Conservation (phyloP, 2,888 invertebrate species). For the Molanna angustata region DNA sequence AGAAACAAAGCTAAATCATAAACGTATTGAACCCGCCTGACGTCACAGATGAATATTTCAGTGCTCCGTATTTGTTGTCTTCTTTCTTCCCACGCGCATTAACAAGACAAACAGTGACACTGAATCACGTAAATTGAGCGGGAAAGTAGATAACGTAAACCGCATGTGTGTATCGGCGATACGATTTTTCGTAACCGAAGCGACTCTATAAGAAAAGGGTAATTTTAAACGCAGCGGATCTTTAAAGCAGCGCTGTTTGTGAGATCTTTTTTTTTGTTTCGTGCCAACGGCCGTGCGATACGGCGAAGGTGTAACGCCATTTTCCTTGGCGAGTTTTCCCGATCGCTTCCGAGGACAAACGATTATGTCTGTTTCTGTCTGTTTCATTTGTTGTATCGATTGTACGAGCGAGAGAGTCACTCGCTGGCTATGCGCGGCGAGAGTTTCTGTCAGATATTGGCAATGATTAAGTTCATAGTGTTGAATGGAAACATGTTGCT, state of each 20-base stretch:
- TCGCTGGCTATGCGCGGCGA: slow-evolving; percentile 5
- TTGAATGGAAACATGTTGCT: too few relatives aligned
- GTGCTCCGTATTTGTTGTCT: slow-evolving; percentile 3
- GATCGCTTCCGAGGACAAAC: slow-evolving; percentile 7
- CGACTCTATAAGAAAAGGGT: background rate
- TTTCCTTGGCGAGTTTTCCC: slow-evolving; percentile 17
- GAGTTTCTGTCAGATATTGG: slow-evolving; percentile 5
- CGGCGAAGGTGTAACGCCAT: too few relatives aligned
- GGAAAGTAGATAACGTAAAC: slow-evolving; percentile 6
- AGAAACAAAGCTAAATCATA: slow-evolving; percentile 19
- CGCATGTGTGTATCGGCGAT: background rate
- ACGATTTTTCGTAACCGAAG: background rate
- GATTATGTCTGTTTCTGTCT: slow-evolving; percentile 5
- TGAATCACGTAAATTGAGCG: slow-evolving; percentile 14
- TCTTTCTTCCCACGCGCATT: slow-evolving; percentile 1
- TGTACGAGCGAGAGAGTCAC: background rate
- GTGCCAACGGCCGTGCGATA: too few relatives aligned
- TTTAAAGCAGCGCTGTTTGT: too few relatives aligned
- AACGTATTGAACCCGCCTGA: slow-evolving; percentile 27
- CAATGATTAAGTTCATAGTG: too few relatives aligned
- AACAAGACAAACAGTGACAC: background rate
- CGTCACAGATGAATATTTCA: slow-evolving; percentile 29
- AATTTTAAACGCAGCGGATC: too few relatives aligned
- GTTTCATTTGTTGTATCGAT: background rate
- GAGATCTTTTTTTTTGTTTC: too few relatives aligned